Conservation (phyloP, 2,113 vertebrate genomes). For the Naja naja region DNA sequence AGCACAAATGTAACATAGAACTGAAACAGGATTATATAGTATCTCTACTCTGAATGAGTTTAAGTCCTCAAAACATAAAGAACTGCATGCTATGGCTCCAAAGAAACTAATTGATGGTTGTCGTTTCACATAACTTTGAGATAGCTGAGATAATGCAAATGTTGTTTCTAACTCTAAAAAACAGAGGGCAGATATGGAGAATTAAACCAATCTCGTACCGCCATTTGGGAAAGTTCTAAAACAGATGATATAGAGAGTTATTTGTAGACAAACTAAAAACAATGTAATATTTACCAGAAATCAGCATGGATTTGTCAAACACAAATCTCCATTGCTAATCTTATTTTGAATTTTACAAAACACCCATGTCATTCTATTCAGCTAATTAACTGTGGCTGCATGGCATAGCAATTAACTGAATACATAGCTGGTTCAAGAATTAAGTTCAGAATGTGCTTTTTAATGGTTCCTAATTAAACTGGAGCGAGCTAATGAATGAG, state of each 20-base stretch:
- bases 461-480: background rate
- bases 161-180: background rate
- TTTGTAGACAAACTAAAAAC: background rate
- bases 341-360: background rate
- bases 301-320: background rate
- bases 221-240: background rate
- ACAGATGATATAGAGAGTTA: background rate
- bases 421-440: background rate
- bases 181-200: background rate
- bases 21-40: background rate
- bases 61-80: background rate
- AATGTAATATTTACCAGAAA: background rate
- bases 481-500: background rate
- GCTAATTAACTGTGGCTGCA: background rate
- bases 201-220: background rate
- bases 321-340: background rate
- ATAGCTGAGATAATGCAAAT: background rate
- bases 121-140: background rate
- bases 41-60: background rate
- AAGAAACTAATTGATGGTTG: background rate
- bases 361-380: background rate
- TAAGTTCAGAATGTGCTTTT: background rate
- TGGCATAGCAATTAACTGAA: background rate
- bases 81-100: background rate
- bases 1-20: background rate